Conservation (phyloP, 2,888 invertebrate genomes). For the Dione vanillae region DNA sequence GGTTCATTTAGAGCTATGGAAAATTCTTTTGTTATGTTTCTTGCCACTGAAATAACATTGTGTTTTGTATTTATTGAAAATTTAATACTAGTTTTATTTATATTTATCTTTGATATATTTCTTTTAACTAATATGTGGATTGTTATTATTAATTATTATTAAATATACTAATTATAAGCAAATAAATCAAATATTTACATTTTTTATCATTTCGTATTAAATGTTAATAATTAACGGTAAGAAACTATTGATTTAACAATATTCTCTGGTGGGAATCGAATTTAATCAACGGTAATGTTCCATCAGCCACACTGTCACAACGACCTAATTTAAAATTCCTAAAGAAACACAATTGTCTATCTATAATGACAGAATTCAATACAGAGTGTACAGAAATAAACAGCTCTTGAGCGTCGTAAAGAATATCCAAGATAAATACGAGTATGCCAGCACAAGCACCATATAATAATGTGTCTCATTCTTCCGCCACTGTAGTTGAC, state of each 20-base stretch:
- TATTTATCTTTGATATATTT: neutral
- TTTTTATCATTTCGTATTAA: too few relatives aligned
- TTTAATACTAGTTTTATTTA: neutral
- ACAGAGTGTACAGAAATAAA: neutral
- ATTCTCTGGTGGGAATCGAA: too few relatives aligned
- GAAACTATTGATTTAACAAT: too few relatives aligned
- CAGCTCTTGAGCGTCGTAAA: neutral
- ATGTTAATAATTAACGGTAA: too few relatives aligned
- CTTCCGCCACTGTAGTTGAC: slow-evolving; percentile 4
- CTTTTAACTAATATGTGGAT: too few relatives aligned
- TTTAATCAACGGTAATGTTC: too few relatives aligned
- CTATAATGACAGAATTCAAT: neutral
- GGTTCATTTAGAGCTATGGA: neutral
- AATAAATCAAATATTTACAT: too few relatives aligned
- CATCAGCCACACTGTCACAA: too few relatives aligned
- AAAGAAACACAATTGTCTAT: too few relatives aligned
- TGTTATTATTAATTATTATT: too few relatives aligned
- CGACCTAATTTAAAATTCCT: too few relatives aligned
- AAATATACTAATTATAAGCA: too few relatives aligned
- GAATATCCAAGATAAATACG: slow-evolving; percentile 4
- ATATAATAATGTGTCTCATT: slow-evolving; percentile 21
- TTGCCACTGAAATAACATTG: neutral
- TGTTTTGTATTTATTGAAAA: neutral
- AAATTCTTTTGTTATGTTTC: neutral
- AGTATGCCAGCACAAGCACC: slow-evolving; percentile 4